Conservation (phyloP, 2,888 invertebrate genomes). For the Polydrusus cervinus region DNA sequence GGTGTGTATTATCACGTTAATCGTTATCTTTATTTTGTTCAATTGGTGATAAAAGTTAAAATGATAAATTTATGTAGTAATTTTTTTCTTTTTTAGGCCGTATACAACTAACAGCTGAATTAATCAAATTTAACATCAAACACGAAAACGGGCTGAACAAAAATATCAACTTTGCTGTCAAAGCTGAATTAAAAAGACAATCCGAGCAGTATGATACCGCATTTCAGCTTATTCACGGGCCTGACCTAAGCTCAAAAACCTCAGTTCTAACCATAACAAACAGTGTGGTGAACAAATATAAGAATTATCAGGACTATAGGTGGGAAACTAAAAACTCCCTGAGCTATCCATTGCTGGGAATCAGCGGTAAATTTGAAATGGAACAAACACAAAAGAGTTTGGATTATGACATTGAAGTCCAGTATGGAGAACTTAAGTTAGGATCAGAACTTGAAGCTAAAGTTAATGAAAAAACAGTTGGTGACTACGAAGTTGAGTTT, state of each 20-base stretch:
- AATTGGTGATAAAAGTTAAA: neutral
- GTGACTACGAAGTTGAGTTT: slow-evolving; percentile 76
- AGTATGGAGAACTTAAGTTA: slow-evolving; percentile 76
- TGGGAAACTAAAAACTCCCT: slow-evolving; percentile 75
- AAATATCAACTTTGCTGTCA: slow-evolving; percentile 75
- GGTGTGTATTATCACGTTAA: slow-evolving; percentile 50
- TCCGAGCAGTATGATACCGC: slow-evolving; percentile 55
- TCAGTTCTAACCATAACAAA: slow-evolving; percentile 73
- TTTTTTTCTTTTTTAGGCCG: slow-evolving; percentile 54
- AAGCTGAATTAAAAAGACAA: slow-evolving; percentile 71
- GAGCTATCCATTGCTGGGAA: slow-evolving; percentile 73
- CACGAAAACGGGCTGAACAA: slow-evolving; percentile 77
- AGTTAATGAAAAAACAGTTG: slow-evolving; percentile 68
- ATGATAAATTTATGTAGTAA: neutral
- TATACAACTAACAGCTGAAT: slow-evolving; percentile 67
- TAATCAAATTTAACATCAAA: slow-evolving; percentile 72
- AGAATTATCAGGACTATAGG: slow-evolving; percentile 70
- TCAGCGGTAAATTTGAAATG: slow-evolving; percentile 74
- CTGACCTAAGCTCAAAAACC: slow-evolving; percentile 75
- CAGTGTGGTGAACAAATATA: slow-evolving; percentile 61
- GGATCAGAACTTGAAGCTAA: slow-evolving; percentile 72
- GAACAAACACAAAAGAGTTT: slow-evolving; percentile 75
- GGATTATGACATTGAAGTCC: slow-evolving; percentile 74
- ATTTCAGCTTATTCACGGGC: slow-evolving; percentile 75
- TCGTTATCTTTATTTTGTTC: too few species aligned